These are phyloP conservation scores for Cyaniris semiargus DNA, from an alignment of 2,888 invertebrate species.

Conservation along the genomic window DNA sequence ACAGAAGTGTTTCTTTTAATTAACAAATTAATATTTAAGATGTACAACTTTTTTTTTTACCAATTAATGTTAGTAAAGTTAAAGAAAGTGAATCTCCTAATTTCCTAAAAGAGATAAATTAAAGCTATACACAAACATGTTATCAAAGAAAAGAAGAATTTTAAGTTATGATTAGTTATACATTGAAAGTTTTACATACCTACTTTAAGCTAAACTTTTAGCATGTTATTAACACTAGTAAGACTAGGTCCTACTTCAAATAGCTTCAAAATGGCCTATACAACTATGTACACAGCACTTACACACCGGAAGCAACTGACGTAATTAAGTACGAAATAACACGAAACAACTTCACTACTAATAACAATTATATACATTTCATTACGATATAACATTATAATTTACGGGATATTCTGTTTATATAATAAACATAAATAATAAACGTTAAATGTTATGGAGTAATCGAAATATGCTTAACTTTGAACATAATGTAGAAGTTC, in stretches of 20 bases:
- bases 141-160: not conserved
- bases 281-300: conserved; percentile 66
- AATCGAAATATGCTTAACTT: not conserved
- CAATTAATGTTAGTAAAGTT: not conserved
- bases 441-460: not conserved
- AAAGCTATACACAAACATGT: not conserved
- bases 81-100: not conserved
- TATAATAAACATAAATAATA: not conserved
- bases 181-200: not conserved
- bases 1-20: too few species aligned
- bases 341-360: conserved; percentile 14
- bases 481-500: not conserved
- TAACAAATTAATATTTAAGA: not conserved
- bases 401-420: not conserved
- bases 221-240: not conserved
- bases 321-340: conserved; percentile 36
- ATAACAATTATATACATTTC: conserved; percentile 14
- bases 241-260: conserved; percentile 11
- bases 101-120: not conserved
- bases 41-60: not conserved
- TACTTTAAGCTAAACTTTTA: not conserved
- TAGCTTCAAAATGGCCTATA: not conserved
- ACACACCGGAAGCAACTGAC: conserved; percentile 52
- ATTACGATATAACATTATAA: conserved; percentile 5
- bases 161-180: not conserved